Conservation (phyloP, 2,888 invertebrate species). For the Lithophane ornitopus region DNA sequence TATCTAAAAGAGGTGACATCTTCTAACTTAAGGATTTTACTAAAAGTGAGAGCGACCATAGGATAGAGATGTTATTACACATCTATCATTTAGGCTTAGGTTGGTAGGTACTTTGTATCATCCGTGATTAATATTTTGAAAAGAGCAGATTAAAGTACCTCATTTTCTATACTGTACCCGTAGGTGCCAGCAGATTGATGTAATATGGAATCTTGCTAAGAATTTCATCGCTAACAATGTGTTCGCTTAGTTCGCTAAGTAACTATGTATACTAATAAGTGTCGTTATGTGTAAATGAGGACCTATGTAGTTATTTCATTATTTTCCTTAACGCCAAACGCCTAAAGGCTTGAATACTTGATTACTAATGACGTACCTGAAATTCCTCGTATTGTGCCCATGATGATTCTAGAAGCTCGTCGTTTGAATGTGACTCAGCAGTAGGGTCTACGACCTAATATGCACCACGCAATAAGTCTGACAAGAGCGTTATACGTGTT, state of each 20-base stretch:
- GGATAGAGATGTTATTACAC: background rate
- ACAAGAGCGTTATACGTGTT: constrained; percentile 56
- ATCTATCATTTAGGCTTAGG: background rate
- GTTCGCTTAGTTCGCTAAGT: background rate
- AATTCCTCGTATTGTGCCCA: constrained; percentile 46
- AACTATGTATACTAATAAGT: background rate
- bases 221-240: background rate
- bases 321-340: background rate
- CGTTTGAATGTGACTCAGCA: constrained; percentile 66
- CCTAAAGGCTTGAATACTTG: background rate
- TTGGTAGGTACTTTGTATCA: background rate
- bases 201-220: constrained; percentile 8
- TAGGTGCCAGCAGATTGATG: background rate
- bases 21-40: background rate
- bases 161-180: background rate
- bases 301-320: background rate
- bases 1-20: background rate
- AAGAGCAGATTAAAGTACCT: background rate
- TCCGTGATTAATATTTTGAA: background rate
- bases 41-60: background rate
- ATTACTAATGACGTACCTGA: constrained; percentile 29
- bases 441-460: constrained; percentile 67
- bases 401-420: constrained; percentile 54
- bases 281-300: background rate
- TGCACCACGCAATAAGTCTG: constrained; percentile 60